phyloP scores from a whole-genome alignment of 2,888 invertebrate genomes.

The Yponomeuta sedellus region DNA sequence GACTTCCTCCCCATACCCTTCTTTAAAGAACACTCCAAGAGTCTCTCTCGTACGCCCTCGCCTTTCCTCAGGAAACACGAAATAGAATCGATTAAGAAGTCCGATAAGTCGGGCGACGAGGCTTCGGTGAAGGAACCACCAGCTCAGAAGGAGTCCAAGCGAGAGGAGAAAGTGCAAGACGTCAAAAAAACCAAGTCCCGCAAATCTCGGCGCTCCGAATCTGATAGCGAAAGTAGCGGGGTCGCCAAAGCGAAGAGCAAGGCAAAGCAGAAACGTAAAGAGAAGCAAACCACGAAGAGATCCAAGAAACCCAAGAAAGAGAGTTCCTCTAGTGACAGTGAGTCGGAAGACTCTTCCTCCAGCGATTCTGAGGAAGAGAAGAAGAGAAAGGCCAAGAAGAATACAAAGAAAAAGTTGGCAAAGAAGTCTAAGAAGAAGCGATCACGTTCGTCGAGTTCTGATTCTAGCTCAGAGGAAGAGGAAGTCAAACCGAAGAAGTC shows the following conservation, averaged over 20 bases:
- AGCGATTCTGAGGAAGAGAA: slow-evolving; percentile 70
- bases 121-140: slow-evolving; percentile 66
- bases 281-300: slow-evolving; percentile 76
- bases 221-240: slow-evolving; percentile 69
- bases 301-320: slow-evolving; percentile 68
- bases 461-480: slow-evolving; percentile 72
- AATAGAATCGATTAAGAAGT: slow-evolving; percentile 66
- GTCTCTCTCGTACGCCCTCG: slow-evolving; percentile 90
- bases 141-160: slow-evolving; percentile 60
- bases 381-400: slow-evolving; percentile 70
- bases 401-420: slow-evolving; percentile 60
- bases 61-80: slow-evolving; percentile 86
- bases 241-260: slow-evolving; percentile 63
- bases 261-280: slow-evolving; percentile 66
- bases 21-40: slow-evolving; percentile 79
- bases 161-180: slow-evolving; percentile 47
- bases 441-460: slow-evolving; percentile 66
- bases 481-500: slow-evolving; percentile 59
- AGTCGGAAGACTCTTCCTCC: slow-evolving; percentile 69
- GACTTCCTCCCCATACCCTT: slow-evolving; percentile 58
- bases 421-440: slow-evolving; percentile 69
- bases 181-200: slow-evolving; percentile 63
- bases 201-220: slow-evolving; percentile 70
- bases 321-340: slow-evolving; percentile 68
- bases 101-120: slow-evolving; percentile 61